These are phyloP conservation scores for Cephalotes varians DNA, from an alignment of 2,888 invertebrate species.

Conservation along the genomic window DNA sequence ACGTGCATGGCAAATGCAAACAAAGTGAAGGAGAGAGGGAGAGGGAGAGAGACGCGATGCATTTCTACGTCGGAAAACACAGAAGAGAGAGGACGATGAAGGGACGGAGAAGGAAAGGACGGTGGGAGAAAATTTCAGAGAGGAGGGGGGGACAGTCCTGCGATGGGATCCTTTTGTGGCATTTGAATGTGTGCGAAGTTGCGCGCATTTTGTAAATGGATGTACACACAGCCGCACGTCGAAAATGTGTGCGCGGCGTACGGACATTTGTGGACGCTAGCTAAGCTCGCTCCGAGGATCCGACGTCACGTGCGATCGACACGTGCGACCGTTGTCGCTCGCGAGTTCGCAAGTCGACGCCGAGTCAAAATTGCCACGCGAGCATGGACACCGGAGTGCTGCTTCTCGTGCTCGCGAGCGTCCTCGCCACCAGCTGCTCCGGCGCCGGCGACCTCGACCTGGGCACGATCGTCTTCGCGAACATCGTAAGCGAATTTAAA, in stretches of 20 bases:
- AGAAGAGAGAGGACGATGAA: background rate
- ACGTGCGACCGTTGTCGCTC: background rate
- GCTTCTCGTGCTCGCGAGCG: conserved; percentile 16
- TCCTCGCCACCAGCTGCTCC: conserved; percentile 31
- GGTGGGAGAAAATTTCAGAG: background rate
- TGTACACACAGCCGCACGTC: background rate
- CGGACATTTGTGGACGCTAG: background rate
- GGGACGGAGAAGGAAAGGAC: background rate
- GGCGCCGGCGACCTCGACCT: conserved; percentile 67
- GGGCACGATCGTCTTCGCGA: conserved; percentile 81
- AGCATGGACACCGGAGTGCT: conserved; percentile 45
- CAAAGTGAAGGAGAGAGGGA: background rate
- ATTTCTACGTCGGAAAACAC: background rate
- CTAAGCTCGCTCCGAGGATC: background rate
- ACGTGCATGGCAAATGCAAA: background rate
- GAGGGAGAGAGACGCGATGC: background rate
- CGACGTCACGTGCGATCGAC: background rate
- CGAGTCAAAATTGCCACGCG: background rate
- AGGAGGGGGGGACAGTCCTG: too few species aligned
- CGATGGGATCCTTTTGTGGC: background rate
- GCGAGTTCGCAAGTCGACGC: background rate
- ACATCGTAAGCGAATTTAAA: conserved; percentile 79
- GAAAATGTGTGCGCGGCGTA: background rate
- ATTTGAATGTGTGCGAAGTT: background rate
- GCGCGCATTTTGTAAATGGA: background rate